Conservation (phyloP, 2,113 vertebrate genomes). For the Empidonax traillii region DNA sequence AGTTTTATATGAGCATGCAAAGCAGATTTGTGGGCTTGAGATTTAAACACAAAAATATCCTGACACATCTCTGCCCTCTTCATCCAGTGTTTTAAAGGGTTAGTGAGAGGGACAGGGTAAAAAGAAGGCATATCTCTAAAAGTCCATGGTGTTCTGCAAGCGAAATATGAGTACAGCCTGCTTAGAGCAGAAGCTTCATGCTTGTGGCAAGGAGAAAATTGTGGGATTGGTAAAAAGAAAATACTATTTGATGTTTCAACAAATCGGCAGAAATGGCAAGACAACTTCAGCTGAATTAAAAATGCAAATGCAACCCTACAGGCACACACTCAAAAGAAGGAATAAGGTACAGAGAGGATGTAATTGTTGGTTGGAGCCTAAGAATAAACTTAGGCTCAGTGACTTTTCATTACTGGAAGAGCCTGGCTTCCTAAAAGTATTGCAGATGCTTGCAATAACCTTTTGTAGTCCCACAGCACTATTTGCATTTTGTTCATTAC, state of each 20-base stretch:
- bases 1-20: fast-evolving
- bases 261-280: neutral
- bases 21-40: neutral
- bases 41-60: neutral
- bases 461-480: neutral
- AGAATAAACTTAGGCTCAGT: neutral
- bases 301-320: neutral
- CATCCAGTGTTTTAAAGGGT: neutral
- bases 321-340: neutral
- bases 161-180: neutral
- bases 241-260: neutral
- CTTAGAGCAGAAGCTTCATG: neutral
- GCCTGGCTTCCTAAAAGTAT: neutral
- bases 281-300: neutral
- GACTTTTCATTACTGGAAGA: neutral
- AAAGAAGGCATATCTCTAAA: fast-evolving
- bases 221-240: neutral
- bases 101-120: neutral
- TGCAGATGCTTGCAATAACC: neutral
- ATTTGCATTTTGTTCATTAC: neutral
- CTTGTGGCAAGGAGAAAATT: neutral
- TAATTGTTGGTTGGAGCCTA: neutral
- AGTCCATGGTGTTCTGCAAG: neutral
- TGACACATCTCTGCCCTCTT: neutral
- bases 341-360: neutral